Evolutionary conservation across 35 echinoderm and acorn worm species (phyloP).

Genomic region (Eucidaris tribuloides): DNA sequence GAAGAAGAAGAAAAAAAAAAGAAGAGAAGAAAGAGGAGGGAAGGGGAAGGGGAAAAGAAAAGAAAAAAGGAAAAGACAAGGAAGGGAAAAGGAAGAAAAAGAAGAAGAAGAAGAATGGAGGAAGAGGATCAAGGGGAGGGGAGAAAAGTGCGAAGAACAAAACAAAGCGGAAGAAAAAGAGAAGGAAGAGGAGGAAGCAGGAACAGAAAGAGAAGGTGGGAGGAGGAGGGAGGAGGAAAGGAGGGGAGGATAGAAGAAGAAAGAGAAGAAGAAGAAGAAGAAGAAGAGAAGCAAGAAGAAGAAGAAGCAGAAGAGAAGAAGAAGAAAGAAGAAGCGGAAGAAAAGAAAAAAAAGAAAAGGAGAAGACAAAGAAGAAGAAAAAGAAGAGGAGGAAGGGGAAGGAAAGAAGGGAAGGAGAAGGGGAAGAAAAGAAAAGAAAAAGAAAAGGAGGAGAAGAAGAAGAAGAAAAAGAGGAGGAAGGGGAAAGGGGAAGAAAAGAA

Average conservation of each 20-base stretch:
- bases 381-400: background rate
- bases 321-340: too few species aligned
- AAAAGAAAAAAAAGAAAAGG: background rate
- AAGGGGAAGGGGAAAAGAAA: background rate
- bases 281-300: too few species aligned
- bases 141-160: background rate
- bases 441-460: background rate
- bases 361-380: too few species aligned
- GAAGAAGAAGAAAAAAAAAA: background rate
- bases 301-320: too few species aligned
- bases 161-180: background rate
- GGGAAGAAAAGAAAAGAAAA: background rate
- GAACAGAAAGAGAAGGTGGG: too few species aligned
- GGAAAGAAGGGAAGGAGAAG: background rate
- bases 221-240: background rate
- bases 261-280: background rate
- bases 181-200: too few species aligned
- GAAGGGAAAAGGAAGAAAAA: background rate
- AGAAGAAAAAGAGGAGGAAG: background rate
- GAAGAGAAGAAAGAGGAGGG: background rate
- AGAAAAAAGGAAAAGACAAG: background rate
- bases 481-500: background rate
- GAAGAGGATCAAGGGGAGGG: too few species aligned
- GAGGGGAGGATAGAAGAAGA: too few species aligned
- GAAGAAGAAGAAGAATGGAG: too few species aligned